Conservation (phyloP, 2,888 invertebrate species). For the Sceliomorpha sp. region DNA sequence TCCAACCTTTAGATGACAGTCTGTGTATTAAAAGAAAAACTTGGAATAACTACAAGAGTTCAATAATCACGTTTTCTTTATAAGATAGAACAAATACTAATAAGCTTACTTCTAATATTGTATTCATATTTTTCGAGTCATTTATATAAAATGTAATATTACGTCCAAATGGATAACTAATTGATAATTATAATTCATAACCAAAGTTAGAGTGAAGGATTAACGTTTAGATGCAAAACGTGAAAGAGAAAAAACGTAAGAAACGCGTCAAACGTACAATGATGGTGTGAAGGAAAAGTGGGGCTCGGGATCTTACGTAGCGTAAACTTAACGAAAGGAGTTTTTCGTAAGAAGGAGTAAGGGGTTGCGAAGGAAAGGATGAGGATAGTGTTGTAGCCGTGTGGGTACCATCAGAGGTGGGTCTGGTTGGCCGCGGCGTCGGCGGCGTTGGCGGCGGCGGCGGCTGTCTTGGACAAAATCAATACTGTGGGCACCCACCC, state of each 20-base stretch:
- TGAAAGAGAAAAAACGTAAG: too few relatives aligned
- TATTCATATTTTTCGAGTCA: too few relatives aligned
- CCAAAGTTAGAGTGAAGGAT: too few relatives aligned
- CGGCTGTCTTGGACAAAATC: slow-evolving; percentile 80
- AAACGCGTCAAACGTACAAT: slow-evolving; percentile 1
- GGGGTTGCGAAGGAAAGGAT: slow-evolving; percentile 44
- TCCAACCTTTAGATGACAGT: slow-evolving; percentile 10
- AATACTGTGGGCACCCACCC: slow-evolving; percentile 79
- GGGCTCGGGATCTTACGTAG: slow-evolving; percentile 41
- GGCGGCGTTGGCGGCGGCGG: slow-evolving; percentile 64
- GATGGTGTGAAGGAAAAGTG: slow-evolving; percentile 24
- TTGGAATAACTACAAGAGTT: slow-evolving; percentile 2
- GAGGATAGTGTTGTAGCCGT: slow-evolving; percentile 67
- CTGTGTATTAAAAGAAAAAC: slow-evolving; percentile 6
- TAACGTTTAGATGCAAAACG: slow-evolving; percentile 10
- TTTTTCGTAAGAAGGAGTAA: slow-evolving; percentile 31
- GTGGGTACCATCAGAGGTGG: slow-evolving; percentile 79
- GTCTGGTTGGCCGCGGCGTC: slow-evolving; percentile 79
- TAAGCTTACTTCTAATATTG: too few relatives aligned
- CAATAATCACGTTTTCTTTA: too few relatives aligned
- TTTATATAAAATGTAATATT: too few relatives aligned
- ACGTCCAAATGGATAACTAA: too few relatives aligned
- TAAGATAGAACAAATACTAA: too few relatives aligned
- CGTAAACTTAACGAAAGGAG: slow-evolving; percentile 44
- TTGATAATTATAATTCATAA: too few relatives aligned